Evolutionary conservation across 1,140 invertebrate genomes (phyloP).

Genomic region (Bombus cullumanus): DNA sequence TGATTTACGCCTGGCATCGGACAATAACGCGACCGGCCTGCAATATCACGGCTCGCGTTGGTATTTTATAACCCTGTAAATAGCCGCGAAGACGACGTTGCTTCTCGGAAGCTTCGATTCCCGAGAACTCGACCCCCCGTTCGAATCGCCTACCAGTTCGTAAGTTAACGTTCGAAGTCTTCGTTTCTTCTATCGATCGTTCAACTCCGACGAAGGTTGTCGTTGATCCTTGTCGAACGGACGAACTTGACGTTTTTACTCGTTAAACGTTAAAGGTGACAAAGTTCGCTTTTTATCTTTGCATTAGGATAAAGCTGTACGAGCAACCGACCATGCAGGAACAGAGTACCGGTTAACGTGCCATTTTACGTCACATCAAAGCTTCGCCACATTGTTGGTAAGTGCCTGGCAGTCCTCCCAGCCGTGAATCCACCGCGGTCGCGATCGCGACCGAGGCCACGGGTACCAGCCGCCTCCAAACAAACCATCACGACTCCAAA

Average conservation of each 20-base stretch:
- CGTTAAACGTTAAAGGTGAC: no score
- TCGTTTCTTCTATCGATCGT: no score
- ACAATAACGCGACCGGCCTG: slow-evolving; percentile 54
- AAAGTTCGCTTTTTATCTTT: no score
- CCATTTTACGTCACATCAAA: slow-evolving; percentile 79
- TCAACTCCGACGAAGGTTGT: no score
- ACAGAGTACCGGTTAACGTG: slow-evolving; percentile 72
- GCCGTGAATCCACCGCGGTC: slow-evolving; percentile 15
- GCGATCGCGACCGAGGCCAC: slow-evolving; percentile 7
- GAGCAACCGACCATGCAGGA: slow-evolving; percentile 33
- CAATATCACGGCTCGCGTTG: slow-evolving; percentile 49
- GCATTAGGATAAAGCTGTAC: no score
- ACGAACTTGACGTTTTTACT: no score
- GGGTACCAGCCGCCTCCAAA: slow-evolving; percentile 44
- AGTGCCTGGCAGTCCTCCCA: slow-evolving; percentile 64
- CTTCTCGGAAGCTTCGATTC: slow-evolving; percentile 61
- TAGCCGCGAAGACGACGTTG: slow-evolving; percentile 43
- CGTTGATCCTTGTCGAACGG: no score
- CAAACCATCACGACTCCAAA: neutral
- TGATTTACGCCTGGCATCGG: slow-evolving; percentile 67
- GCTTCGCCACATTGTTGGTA: slow-evolving; percentile 80
- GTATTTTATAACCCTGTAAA: slow-evolving; percentile 61
- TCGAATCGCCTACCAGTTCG: no score
- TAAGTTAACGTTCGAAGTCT: no score
- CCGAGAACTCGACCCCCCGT: slow-evolving; percentile 25